Conservation (phyloP, 2,113 vertebrate genomes). For the Vicugna pacos region DNA sequence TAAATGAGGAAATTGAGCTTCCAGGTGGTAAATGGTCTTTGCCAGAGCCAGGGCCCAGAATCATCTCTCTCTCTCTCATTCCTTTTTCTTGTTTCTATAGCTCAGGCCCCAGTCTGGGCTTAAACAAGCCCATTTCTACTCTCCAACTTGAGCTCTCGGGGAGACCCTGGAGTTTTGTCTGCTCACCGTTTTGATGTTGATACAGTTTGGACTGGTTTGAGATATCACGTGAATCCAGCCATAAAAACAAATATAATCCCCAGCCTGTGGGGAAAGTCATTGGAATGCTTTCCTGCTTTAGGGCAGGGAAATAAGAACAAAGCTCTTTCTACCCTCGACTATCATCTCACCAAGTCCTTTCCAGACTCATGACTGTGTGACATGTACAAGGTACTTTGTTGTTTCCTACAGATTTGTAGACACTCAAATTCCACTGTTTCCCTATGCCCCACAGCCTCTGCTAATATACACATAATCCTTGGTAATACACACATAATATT, state of each 20-base stretch:
- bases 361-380: background rate
- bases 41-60: background rate
- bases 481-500: background rate
- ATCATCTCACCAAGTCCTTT: background rate
- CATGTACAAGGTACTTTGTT: background rate
- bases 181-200: background rate
- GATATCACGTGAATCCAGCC: background rate
- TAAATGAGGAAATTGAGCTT: background rate
- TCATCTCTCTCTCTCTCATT: background rate
- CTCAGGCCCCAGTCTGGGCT: background rate
- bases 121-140: background rate
- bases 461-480: background rate
- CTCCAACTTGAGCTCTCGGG: background rate
- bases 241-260: background rate
- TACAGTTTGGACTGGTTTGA: background rate
- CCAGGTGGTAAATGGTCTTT: background rate
- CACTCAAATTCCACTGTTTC: background rate
- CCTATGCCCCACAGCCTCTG: background rate
- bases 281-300: background rate
- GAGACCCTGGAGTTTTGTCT: background rate
- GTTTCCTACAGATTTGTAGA: background rate
- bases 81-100: background rate
- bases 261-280: background rate
- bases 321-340: too few species aligned
- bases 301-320: background rate